phyloP scores from a whole-genome alignment of 2,888 invertebrate species.

The Lithodes maja region DNA sequence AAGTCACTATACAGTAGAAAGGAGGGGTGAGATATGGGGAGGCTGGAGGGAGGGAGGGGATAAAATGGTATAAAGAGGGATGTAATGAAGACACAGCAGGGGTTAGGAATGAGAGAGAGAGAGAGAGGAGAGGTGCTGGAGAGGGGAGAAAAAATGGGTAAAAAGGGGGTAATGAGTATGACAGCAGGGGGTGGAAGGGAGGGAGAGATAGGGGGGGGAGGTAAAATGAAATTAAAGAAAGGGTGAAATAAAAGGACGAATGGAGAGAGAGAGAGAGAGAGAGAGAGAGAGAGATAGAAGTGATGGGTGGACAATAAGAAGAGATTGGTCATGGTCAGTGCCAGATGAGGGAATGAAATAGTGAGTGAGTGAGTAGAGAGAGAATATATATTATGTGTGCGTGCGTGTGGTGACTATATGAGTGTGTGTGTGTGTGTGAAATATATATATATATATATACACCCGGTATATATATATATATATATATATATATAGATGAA shows the following conservation, averaged over 20 bases:
- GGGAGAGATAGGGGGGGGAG: background rate
- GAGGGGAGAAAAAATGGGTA: background rate
- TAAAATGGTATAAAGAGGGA: too few species aligned
- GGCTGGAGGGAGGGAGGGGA: background rate
- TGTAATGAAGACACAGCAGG: background rate
- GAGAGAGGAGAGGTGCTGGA: background rate
- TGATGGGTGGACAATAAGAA: background rate
- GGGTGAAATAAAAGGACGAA: background rate
- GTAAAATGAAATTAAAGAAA: background rate
- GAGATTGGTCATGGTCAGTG: background rate
- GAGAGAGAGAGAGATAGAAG: background rate
- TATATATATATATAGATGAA: too few species aligned
- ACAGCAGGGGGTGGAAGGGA: background rate
- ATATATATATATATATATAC: too few species aligned
- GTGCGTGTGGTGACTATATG: too few species aligned
- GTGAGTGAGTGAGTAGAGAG: too few species aligned
- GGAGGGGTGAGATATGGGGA: background rate
- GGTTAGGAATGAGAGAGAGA: background rate
- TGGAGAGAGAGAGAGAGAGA: conserved; percentile 17
- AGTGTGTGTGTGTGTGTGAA: too few species aligned
- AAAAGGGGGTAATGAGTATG: background rate
- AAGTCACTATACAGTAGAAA: background rate
- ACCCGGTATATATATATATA: too few species aligned
- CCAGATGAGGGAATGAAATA: too few species aligned
- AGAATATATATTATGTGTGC: too few species aligned